Base-by-base conservation (phyloP, 1,140 invertebrate species). In the Uloborus diversus region DNA sequence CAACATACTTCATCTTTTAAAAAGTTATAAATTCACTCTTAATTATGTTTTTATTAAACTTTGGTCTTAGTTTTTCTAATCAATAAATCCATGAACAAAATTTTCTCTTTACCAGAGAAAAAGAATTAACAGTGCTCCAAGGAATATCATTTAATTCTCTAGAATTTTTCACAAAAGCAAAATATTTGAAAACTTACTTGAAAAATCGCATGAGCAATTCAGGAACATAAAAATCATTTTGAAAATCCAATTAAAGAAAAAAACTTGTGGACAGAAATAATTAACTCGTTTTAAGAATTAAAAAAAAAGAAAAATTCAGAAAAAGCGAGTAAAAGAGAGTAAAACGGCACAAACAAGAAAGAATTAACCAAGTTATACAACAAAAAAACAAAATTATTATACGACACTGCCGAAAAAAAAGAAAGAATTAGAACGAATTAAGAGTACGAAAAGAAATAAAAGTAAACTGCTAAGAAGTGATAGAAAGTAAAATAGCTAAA, bases 181-280 rank as follows among this genome's bases (percentile, higher is more conserved):
- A 42, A 42, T 17, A 42, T 9, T 42, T 42, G 17, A 42, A 42
- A 42, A 42, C 9, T 13, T 42, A 42, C 9, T 9, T 13, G 37
- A 42, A 1, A 17, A 17, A 13, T 42, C 17, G 37, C n/a, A 17
- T 42, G 2, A 42, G 37, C 17, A 42, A 42, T 42, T 42, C 37
- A 9, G 9, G 9, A 9, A 25, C 35, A 51, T 51, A 49, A 68
- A 68, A 68, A 14, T 70, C 66, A 17, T 71, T 62, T 53, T 73
- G 28, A 73, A 65, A 25, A 65, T 76, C 33, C 59, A 76, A 76
- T 76, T 76, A 76, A 64, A 76, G 20, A 65, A 76, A 53, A 62
- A 76, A 76, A 76, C 71, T 65, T 76, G 71, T 65, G 71, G 61
- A 76, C 71, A 76, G 47, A 37, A 76, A 76, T 76, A 76, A 76